Conservation (phyloP, 92 coral and sea anemone species). For the Bergia puertoricense region DNA sequence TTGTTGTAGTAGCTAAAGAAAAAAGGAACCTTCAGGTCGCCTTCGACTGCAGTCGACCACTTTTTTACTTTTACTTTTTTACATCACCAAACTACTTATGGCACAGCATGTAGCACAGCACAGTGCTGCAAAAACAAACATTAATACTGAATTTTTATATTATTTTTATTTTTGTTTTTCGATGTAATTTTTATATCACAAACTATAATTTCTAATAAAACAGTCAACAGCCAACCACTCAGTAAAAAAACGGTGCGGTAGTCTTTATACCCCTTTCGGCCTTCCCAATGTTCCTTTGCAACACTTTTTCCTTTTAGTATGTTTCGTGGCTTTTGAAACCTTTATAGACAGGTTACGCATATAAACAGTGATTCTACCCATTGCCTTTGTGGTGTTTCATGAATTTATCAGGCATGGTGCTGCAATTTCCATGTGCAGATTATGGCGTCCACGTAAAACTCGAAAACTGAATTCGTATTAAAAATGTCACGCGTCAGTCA, state of each 20-base stretch:
- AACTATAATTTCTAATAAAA: not conserved
- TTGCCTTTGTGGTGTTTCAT: not conserved
- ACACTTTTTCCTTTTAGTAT: not conserved
- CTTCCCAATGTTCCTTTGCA: not conserved
- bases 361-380: not conserved
- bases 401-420: not conserved
- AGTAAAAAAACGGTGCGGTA: not conserved
- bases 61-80: too few species aligned
- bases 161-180: not conserved
- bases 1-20: too few species aligned
- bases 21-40: too few species aligned
- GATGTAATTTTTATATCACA: not conserved
- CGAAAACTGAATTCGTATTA: not conserved
- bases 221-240: not conserved
- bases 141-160: too few species aligned
- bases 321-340: not conserved
- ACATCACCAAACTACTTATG: too few species aligned
- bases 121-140: too few species aligned
- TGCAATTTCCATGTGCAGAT: not conserved
- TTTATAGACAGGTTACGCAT: not conserved
- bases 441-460: not conserved
- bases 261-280: not conserved
- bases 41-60: too few species aligned
- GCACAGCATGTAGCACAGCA: too few species aligned
- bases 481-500: conserved; percentile 1